phyloP scores from a whole-genome alignment of 1,140 invertebrate species.

The Drosophila pallidifrons region DNA sequence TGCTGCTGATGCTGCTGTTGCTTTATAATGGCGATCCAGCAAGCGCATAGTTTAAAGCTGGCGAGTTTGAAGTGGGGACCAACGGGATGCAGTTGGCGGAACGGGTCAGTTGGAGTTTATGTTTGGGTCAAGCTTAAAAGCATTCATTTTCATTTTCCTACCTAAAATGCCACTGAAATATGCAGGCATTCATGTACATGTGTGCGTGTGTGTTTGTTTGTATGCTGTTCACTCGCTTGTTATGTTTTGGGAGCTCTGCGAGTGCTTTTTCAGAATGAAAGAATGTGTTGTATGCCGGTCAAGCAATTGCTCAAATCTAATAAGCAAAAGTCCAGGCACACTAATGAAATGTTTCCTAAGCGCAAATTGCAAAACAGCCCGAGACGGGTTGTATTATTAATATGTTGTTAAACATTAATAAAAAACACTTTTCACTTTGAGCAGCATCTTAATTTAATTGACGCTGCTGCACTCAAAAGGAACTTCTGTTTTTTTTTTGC shows the following conservation, averaged over 20 bases:
- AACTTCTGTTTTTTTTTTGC: conserved; percentile 43
- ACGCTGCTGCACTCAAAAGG: conserved; percentile 66
- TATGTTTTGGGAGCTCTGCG: neutral
- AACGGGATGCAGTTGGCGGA: conserved; percentile 29
- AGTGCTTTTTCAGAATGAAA: conserved; percentile 27
- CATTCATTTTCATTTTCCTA: conserved; percentile 64
- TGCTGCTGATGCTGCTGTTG: neutral
- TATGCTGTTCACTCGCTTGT: conserved; percentile 57
- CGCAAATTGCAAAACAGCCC: neutral
- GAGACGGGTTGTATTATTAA: conserved; percentile 54
- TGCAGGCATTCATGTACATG: conserved; percentile 55
- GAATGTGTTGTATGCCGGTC: conserved; percentile 14
- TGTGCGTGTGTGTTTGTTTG: conserved; percentile 18
- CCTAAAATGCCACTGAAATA: conserved; percentile 71
- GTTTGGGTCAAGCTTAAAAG: conserved; percentile 74
- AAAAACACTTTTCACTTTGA: conserved; percentile 67
- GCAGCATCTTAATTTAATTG: conserved; percentile 76
- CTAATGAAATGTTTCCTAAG: conserved; percentile 34
- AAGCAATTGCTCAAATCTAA: conserved; percentile 35
- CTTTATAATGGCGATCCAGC: conserved; percentile 42
- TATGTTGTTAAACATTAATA: conserved; percentile 70
- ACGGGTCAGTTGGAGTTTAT: conserved; percentile 65
- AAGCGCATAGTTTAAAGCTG: conserved; percentile 38
- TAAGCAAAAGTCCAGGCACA: conserved; percentile 18
- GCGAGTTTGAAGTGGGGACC: neutral